Base-by-base conservation (phyloP, 2,888 invertebrate genomes). In the Epinotia bilunana region DNA sequence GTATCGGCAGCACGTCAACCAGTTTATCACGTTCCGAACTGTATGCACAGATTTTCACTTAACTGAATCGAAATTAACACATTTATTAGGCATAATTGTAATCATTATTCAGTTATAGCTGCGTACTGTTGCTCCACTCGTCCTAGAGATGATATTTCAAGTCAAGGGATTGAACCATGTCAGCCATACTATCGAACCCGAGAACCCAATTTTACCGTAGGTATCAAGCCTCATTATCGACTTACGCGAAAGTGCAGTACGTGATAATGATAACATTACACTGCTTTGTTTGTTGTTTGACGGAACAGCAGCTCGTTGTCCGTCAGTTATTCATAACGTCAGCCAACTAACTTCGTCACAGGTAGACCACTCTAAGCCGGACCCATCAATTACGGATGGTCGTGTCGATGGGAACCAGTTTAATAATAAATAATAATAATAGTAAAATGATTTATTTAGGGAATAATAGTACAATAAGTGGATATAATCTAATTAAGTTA, bases 151-250 rank as follows among this genome's bases (percentile, higher is more conserved):
- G 39, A 39, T 39, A 33, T 33, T 33, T 33, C 33, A 33, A 33
- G 39, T 46, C 43, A 16, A 49, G 16, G 12, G 20, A 16, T 33
- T n/a, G 53, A 65, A 65, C 28, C n/a, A 49, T 28, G 23, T 9
- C 49, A 67, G 20, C 18, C 20, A 43, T 18, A 39, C 18, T 39
- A 43, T 18, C 13, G 61, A 57, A 58, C n/a, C n/a, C n/a, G n/a
- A n/a, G 20, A 16, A 68, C 58, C 58, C 43, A 18, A 65, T 58
- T 16, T 16, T 16, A 58, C 20, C 5, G 18, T 28, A 28, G 23
- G 23, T 67, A 67, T 67, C 57, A 39, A 28, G 43, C 67, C 67
- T 7, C 20, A 55, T 18, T 18, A 68, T 55, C 67, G 20, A 57
- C 23, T 39, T 65, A 7, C 16, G 18, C 13, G 58, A 60, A 43